Percentiles rank a stretch among this genome's conserved stretches.
These are phyloP conservation scores for Agapostemon virescens DNA, from an alignment of 2,888 invertebrate species.

Conservation along the genomic window DNA sequence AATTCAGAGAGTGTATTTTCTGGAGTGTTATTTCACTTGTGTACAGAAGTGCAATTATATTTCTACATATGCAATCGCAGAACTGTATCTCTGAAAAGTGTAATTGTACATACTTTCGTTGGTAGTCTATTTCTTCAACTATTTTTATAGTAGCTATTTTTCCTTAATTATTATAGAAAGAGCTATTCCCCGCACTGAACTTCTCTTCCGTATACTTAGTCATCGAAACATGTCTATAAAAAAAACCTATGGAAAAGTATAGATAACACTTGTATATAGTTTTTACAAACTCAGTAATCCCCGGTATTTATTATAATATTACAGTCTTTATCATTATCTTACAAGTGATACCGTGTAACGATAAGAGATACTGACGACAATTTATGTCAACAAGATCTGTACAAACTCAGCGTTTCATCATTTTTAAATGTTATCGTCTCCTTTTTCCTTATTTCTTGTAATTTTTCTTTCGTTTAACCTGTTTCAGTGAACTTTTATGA, in stretches of 20 bases:
- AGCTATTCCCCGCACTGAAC: conserved; percentile 4
- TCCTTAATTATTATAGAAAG: not conserved
- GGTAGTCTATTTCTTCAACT: not conserved
- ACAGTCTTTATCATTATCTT: not conserved
- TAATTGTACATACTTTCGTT: conserved; percentile 22
- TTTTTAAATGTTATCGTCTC: not conserved
- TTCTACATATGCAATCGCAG: not conserved
- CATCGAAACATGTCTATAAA: not conserved
- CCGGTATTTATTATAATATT: not conserved
- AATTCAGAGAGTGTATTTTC: not conserved
- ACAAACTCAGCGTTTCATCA: not conserved
- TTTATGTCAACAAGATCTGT: not conserved
- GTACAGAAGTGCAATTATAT: not conserved
- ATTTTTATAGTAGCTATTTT: not conserved
- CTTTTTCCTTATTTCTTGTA: not conserved
- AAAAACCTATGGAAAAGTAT: not conserved
- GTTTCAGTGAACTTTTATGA: not conserved
- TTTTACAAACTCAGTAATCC: not conserved
- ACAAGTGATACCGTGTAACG: not conserved
- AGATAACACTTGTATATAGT: not conserved
- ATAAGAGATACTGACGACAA: not conserved
- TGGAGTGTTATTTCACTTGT: not conserved
- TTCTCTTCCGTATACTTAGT: not conserved
- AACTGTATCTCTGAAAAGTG: not conserved
- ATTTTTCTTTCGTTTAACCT: not conserved